A percentile compares a stretch with the other conserved stretches of the same genome.
phyloP scores from a whole-genome alignment of 2,113 vertebrate species.

The Macroglossus sobrinus region DNA sequence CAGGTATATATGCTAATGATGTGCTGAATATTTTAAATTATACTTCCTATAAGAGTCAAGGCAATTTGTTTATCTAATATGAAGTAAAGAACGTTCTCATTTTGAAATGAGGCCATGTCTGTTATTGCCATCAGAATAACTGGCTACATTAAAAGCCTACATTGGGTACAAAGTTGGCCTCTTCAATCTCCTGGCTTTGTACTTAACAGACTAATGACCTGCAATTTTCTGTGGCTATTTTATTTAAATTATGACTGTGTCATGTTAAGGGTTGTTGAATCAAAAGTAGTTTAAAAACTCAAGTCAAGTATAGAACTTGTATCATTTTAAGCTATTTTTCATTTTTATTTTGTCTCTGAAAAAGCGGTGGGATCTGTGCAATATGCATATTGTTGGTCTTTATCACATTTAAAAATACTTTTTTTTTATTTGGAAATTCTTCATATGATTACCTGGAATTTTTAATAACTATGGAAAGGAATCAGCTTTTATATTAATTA shows the following conservation, averaged over 20 bases:
- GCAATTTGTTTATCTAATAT: not conserved
- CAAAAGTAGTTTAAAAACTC: constrained; percentile 25
- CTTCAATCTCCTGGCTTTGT: constrained; percentile 43
- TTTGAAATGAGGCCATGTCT: not conserved
- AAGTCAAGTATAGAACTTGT: not conserved
- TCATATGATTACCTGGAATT: not conserved
- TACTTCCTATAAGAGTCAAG: not conserved
- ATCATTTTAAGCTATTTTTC: constrained; percentile 22
- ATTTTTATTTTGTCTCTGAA: constrained; percentile 31
- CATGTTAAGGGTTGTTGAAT: not conserved
- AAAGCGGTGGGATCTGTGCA: not conserved
- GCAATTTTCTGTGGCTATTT: constrained; percentile 50
- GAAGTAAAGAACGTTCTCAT: not conserved
- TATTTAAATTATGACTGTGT: constrained; percentile 39
- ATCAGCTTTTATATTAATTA: constrained; percentile 15
- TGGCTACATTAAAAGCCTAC: constrained; percentile 1
- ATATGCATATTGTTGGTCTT: not conserved
- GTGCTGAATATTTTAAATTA: not conserved
- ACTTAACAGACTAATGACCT: not conserved
- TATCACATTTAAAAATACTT: constrained; percentile 6
- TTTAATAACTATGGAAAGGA: not conserved
- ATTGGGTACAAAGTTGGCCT: not conserved
- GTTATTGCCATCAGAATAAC: not conserved
- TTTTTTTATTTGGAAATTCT: constrained; percentile 42
- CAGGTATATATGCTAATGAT: not conserved